These are phyloP conservation scores for Bombus ignitus DNA, from an alignment of 1,140 invertebrate species.

Conservation along the genomic window DNA sequence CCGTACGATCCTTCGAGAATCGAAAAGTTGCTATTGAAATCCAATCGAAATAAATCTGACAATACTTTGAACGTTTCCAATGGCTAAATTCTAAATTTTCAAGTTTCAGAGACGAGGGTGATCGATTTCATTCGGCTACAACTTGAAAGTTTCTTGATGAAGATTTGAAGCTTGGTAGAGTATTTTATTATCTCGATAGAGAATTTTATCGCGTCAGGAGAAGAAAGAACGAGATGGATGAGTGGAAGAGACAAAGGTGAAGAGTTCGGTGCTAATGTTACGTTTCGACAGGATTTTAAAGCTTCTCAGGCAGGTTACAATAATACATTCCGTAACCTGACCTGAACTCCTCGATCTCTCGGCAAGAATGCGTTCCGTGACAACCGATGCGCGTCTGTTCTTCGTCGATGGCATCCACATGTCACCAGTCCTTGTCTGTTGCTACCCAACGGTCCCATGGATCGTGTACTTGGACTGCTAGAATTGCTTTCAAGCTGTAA, in stretches of 20 bases:
- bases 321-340: conserved; percentile 20
- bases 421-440: conserved; percentile 35
- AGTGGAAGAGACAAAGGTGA: not conserved
- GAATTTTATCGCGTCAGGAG: not conserved
- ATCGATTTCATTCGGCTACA: too few relatives aligned
- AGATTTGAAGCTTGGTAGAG: not conserved
- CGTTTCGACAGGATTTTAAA: not conserved
- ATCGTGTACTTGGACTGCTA: conserved; percentile 6
- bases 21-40: not conserved
- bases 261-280: not conserved
- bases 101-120: too few relatives aligned
- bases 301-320: not conserved
- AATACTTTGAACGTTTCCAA: too few relatives aligned
- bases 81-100: too few relatives aligned
- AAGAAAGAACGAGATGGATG: not conserved
- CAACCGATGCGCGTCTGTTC: conserved; percentile 35
- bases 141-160: not conserved
- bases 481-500: conserved; percentile 23
- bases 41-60: too few relatives aligned
- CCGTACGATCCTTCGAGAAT: not conserved
- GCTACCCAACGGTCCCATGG: conserved; percentile 22
- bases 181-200: too few relatives aligned
- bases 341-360: conserved; percentile 21
- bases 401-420: conserved; percentile 41
- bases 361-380: conserved; percentile 23